Evolutionary conservation across 2,888 invertebrate species (phyloP).

Genomic region (Leptopilina drosophilae): DNA sequence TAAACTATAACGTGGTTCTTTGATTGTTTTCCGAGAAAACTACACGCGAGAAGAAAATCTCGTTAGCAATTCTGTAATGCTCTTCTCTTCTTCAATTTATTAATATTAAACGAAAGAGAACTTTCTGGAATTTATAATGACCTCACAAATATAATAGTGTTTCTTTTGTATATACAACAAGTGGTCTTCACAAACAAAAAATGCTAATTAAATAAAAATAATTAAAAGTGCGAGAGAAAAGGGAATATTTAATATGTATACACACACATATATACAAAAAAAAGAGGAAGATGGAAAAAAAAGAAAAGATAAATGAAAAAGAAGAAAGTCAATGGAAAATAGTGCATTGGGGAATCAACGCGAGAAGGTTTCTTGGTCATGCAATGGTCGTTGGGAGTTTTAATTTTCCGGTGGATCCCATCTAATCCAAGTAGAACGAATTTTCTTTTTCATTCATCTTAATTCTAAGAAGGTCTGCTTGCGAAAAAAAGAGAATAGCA

Average conservation of each 20-base stretch:
- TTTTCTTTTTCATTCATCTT: constrained; percentile 17
- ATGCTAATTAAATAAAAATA: constrained; percentile 29
- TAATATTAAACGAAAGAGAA: no score
- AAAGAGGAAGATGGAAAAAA: not conserved
- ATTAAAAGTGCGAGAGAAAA: constrained; percentile 28
- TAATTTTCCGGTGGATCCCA: constrained; percentile 56
- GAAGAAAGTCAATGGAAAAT: constrained; percentile 21
- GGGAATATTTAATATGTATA: constrained; percentile 1
- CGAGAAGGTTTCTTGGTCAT: constrained; percentile 39
- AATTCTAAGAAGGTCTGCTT: not conserved
- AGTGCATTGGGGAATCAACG: constrained; percentile 34
- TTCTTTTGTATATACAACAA: not conserved
- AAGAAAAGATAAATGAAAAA: constrained; percentile 36
- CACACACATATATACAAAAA: no score
- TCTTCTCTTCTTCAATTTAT: no score
- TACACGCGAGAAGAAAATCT: no score
- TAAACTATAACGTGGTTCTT: no score
- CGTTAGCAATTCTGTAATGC: no score
- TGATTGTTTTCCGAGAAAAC: no score
- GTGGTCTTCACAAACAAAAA: constrained; percentile 5
- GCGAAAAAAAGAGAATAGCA: not conserved
- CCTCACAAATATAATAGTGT: no score
- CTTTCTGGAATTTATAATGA: no score
- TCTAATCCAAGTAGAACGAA: constrained; percentile 48
- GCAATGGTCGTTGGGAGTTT: constrained; percentile 47